These are phyloP conservation scores for Mionectes macconnelli DNA, from an alignment of 2,113 vertebrate genomes.

Conservation along the genomic window DNA sequence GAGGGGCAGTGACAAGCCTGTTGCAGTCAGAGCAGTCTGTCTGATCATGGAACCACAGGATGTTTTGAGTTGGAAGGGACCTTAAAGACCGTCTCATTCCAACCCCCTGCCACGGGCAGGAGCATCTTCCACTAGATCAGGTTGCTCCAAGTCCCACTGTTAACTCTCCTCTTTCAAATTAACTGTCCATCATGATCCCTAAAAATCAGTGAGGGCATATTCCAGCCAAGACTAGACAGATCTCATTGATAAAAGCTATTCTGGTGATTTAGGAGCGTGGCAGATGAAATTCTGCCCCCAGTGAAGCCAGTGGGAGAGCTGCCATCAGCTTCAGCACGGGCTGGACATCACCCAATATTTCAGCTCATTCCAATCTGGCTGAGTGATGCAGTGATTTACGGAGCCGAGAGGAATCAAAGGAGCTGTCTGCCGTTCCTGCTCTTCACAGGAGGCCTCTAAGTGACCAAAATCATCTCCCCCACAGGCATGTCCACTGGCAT, in stretches of 20 bases:
- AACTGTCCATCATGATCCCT: not conserved
- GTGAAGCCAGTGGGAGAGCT: not conserved
- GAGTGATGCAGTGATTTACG: not conserved
- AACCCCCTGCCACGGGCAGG: not conserved
- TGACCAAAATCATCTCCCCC: not conserved
- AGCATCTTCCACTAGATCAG: not conserved
- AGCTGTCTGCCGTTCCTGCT: not conserved
- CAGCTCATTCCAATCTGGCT: not conserved
- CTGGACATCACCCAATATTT: not conserved
- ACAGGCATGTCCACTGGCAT: not conserved
- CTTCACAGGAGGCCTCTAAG: not conserved
- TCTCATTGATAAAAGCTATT: not conserved
- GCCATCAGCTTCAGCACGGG: not conserved
- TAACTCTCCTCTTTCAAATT: not conserved
- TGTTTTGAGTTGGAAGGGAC: not conserved
- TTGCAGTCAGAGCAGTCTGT: not conserved
- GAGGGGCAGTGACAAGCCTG: not conserved
- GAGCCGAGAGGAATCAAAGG: not conserved
- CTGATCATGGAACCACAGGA: not conserved
- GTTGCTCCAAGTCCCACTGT: not conserved
- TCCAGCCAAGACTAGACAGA: not conserved
- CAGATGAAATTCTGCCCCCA: not conserved
- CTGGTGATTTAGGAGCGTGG: not conserved
- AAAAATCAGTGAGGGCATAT: not conserved
- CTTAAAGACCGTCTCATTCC: not conserved